These are phyloP conservation scores for Hystrix brachyura DNA, from an alignment of 2,113 vertebrate genomes.

Conservation along the genomic window DNA sequence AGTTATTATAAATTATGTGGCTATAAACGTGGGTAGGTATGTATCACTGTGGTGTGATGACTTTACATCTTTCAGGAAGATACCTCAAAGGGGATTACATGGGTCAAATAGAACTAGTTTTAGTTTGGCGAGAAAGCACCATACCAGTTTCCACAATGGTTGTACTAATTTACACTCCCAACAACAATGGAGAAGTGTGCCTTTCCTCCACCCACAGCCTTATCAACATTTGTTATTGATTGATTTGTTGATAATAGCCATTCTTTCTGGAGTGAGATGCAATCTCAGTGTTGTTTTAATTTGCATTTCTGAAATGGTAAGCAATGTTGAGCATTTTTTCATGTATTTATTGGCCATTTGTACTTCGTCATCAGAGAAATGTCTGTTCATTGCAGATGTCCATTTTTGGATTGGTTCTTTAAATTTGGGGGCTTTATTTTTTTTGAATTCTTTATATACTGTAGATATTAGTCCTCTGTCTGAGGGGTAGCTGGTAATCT, in stretches of 20 bases:
- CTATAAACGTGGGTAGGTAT: no score
- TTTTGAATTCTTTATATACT: background rate
- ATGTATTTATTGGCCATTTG: background rate
- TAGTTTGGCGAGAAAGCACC: background rate
- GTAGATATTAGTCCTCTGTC: background rate
- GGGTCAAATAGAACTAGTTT: no score
- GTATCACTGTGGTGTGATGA: no score
- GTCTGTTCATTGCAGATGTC: background rate
- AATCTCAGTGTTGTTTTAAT: background rate
- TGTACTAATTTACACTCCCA: background rate
- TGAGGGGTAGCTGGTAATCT: background rate
- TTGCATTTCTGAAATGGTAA: background rate
- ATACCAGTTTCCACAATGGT: background rate
- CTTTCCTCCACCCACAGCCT: background rate
- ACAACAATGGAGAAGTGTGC: background rate
- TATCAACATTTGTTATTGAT: background rate
- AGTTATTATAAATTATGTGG: no score
- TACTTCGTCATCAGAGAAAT: background rate
- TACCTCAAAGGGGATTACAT: no score
- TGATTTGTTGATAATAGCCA: background rate
- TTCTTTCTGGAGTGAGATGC: background rate
- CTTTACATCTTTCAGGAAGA: no score
- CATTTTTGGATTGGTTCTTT: background rate
- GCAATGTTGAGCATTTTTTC: background rate
- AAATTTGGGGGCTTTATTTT: background rate